phyloP scores from a whole-genome alignment of 1,140 invertebrate genomes.

The Bombus sylvicola region DNA sequence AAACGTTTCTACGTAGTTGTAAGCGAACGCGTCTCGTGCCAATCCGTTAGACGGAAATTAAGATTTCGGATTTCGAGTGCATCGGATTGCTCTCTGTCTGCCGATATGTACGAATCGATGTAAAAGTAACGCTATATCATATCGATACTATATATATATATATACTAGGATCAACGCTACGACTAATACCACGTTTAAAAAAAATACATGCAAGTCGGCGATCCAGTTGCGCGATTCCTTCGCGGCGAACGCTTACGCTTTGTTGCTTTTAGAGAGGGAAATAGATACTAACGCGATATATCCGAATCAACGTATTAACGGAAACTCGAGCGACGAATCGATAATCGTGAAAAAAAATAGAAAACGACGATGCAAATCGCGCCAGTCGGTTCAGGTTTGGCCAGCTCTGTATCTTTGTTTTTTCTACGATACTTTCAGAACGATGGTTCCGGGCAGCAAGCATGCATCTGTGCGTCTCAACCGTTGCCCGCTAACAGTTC shows the following conservation, averaged over 20 bases:
- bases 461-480: conserved; percentile 77
- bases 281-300: background rate
- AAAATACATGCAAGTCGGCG: too few species aligned
- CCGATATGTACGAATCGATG: too few species aligned
- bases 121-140: too few species aligned
- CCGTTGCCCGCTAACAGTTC: conserved; percentile 70
- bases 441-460: conserved; percentile 74
- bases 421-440: conserved; percentile 76
- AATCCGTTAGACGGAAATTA: too few species aligned
- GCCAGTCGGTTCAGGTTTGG: background rate
- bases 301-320: background rate
- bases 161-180: too few species aligned
- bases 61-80: too few species aligned
- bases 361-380: background rate
- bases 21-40: too few species aligned
- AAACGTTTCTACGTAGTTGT: too few species aligned
- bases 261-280: background rate
- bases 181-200: too few species aligned
- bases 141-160: too few species aligned
- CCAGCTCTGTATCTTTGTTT: conserved; percentile 61
- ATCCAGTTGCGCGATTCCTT: background rate
- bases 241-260: background rate
- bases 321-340: too few species aligned
- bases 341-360: background rate
- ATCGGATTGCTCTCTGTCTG: too few species aligned